These are phyloP conservation scores for Cynopterus brachyotis DNA, from an alignment of 2,113 vertebrate genomes.

Conservation along the genomic window DNA sequence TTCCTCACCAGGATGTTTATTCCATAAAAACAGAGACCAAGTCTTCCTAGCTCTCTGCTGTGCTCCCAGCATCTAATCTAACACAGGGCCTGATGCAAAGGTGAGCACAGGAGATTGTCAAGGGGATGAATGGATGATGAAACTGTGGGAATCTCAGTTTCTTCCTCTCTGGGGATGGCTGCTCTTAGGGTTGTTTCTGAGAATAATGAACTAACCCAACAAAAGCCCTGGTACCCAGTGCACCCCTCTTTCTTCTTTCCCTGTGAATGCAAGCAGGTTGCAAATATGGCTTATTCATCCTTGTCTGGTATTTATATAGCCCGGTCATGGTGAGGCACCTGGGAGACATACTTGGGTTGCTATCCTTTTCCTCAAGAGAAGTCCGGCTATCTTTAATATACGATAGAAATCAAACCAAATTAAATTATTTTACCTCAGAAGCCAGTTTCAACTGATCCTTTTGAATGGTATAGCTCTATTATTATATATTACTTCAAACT, in stretches of 20 bases:
- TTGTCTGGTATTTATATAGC: background rate
- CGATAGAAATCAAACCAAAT: slow-evolving; percentile 63
- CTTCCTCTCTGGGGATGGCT: background rate
- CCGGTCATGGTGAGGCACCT: background rate
- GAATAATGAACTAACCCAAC: background rate
- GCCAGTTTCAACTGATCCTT: slow-evolving; percentile 59
- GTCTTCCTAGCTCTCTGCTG: background rate
- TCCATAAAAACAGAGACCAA: background rate
- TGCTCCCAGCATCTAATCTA: too few species aligned
- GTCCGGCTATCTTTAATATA: slow-evolving; percentile 35
- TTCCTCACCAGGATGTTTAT: background rate
- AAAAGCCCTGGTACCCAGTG: background rate
- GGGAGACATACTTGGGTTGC: background rate
- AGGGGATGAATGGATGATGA: background rate
- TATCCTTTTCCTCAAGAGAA: background rate
- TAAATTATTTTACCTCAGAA: slow-evolving; percentile 62
- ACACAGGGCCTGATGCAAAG: background rate
- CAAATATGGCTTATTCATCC: background rate
- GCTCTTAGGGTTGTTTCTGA: background rate
- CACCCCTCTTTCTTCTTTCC: background rate
- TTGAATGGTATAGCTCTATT: slow-evolving; percentile 59
- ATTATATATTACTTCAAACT: slow-evolving; percentile 75
- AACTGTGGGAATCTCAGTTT: background rate
- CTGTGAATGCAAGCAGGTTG: background rate
- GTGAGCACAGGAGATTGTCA: background rate